Conservation (phyloP, 2,888 invertebrate species). For the Ennomos quercinarius region DNA sequence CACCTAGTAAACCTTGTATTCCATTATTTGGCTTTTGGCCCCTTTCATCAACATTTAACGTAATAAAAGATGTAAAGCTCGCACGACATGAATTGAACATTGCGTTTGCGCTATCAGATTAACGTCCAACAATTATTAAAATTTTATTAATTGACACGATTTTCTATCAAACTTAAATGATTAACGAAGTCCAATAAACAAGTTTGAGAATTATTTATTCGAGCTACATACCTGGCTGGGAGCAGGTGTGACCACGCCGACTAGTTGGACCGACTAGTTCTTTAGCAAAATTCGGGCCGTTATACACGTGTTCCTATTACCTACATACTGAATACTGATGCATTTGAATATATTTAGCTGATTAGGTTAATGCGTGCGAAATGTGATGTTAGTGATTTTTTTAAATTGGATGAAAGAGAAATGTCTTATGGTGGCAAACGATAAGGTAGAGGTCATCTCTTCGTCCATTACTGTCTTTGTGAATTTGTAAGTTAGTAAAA, state of each 20-base stretch:
- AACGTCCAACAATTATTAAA: conserved; percentile 2
- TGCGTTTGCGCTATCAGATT: not conserved
- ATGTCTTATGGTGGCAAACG: not conserved
- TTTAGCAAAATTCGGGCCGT: conserved; percentile 77
- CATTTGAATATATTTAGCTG: conserved; percentile 36
- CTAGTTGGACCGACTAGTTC: conserved; percentile 59
- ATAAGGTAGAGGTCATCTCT: too few relatives aligned
- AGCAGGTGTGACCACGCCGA: conserved; percentile 68
- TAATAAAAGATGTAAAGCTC: too few relatives aligned
- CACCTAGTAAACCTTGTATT: too few relatives aligned
- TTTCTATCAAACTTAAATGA: conserved; percentile 55
- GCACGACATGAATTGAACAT: too few relatives aligned
- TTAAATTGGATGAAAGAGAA: conserved; percentile 6
- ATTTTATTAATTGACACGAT: conserved; percentile 49
- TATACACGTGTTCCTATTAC: conserved; percentile 70
- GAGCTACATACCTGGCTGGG: conserved; percentile 58
- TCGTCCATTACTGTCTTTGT: too few relatives aligned
- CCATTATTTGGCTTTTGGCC: too few relatives aligned
- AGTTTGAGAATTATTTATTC: conserved; percentile 68
- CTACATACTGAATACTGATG: conserved; percentile 56
- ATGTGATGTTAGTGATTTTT: conserved; percentile 27
- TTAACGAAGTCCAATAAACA: conserved; percentile 61
- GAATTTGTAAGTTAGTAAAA: too few relatives aligned
- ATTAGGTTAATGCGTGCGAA: conserved; percentile 40
- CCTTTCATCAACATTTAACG: too few relatives aligned